Base-by-base conservation (phyloP, 2,797 vertebrate genomes). In the Pipistrellus pipistrellus region DNA sequence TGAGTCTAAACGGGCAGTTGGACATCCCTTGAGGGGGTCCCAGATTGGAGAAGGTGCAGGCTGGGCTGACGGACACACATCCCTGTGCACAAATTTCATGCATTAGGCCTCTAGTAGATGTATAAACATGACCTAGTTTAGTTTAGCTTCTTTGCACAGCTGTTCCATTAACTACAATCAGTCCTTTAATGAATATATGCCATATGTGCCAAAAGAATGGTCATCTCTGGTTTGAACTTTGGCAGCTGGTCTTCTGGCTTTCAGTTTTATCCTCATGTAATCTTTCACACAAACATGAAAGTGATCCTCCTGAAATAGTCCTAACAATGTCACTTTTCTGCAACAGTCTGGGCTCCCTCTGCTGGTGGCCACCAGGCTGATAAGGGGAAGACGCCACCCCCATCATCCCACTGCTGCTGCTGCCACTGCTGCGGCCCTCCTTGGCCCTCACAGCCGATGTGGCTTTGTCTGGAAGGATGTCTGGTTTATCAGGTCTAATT, bases 71-170 rank as follows among this genome's bases (percentile, higher is more conserved):
- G 6, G 51, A 53, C 18, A 53, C 51, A 53, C 51, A 18, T 6
- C 6, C 51, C 2, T 6, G 6, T 53, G 38, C 17, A 18, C 18
- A 53, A 53, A 18, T 53, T 53, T 53, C 18, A 20, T 53, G 51
- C 51, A 53, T 7, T 18, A 2, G 18, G 51, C 51, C 51, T 53
- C 51, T 53, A 53, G 51, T 62, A 90, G 51, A 64, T 85, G 86
- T 82, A 32, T 83, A 91, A 88, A 77, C 38, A 80, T 86, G 71
- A 83, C 71, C 78, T 90, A 81, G 41, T 93, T 94, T 44, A 38
- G 53, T 87, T 78, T 94, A 73, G 85, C 83, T 91, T 91, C 80
- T 92, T 90, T 55, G 64, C 89, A 91, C 64, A 94, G 57, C 57
- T 86, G 55, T 88, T 85, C 81, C 55, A 71, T 75, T 93, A 95